Evolutionary conservation across 2,888 invertebrate genomes (phyloP).

Genomic region (Morpho deidamia): DNA sequence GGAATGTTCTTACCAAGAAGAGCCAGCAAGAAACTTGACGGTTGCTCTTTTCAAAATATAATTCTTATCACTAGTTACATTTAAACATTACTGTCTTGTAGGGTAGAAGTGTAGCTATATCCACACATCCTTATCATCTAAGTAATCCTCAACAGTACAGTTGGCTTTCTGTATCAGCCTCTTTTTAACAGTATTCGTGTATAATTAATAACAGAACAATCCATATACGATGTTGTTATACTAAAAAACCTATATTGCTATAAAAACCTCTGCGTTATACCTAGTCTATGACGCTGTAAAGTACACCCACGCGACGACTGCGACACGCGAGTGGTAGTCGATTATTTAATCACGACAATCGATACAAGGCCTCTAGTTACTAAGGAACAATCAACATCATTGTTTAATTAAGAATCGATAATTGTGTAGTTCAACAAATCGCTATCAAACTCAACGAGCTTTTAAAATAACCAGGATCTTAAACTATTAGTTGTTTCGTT

Average conservation of each 20-base stretch:
- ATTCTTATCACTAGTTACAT: too few species aligned
- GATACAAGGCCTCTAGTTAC: constrained; percentile 17
- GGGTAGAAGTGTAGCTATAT: too few species aligned
- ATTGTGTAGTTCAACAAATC: background rate
- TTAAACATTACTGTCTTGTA: too few species aligned
- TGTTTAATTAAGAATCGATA: background rate
- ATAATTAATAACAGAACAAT: too few species aligned
- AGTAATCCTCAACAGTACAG: too few species aligned
- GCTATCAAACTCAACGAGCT: background rate
- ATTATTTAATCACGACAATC: constrained; percentile 23
- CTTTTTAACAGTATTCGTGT: too few species aligned
- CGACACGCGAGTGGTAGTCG: constrained; percentile 2
- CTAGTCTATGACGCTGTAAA: constrained; percentile 5
- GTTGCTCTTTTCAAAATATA: too few species aligned
- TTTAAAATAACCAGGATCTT: background rate
- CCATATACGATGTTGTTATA: background rate
- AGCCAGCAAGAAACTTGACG: too few species aligned
- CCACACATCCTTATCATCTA: too few species aligned
- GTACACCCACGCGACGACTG: constrained; percentile 16
- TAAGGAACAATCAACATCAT: background rate
- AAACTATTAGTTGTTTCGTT: too few species aligned
- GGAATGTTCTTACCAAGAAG: too few species aligned
- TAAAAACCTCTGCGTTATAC: background rate
- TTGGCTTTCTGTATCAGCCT: too few species aligned
- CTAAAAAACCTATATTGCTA: background rate